Percentiles rank a stretch among this genome's conserved stretches.
Evolutionary conservation across 2,797 vertebrate species (phyloP).

Genomic region (Spinibarbus caldwelli): DNA sequence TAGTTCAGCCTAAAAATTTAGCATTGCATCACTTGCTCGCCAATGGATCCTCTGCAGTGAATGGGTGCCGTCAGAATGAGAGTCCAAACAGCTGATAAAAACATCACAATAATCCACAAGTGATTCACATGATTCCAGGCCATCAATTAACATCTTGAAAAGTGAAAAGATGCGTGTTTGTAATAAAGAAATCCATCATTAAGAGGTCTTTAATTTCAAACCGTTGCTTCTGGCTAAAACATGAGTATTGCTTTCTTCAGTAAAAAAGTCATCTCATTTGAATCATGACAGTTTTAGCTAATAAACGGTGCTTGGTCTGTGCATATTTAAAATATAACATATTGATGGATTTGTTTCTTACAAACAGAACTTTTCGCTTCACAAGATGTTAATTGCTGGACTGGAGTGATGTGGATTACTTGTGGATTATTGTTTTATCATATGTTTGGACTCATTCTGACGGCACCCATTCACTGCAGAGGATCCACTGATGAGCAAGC

Average conservation of each 20-base stretch:
- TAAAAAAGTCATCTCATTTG: background rate
- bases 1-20: background rate
- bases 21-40: background rate
- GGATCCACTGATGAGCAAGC: background rate
- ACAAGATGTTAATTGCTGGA: background rate
- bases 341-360: background rate
- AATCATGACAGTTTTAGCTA: too few relatives aligned
- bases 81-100: background rate
- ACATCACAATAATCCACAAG: background rate
- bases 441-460: background rate
- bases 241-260: too few relatives aligned
- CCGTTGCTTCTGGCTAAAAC: too few relatives aligned
- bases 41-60: background rate
- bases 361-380: too few relatives aligned
- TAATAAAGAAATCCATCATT: background rate
- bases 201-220: background rate
- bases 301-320: background rate
- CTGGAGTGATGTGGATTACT: background rate
- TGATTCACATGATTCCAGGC: background rate
- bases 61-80: background rate
- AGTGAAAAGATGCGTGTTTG: background rate
- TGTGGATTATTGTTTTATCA: background rate
- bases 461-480: background rate
- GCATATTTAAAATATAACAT: background rate
- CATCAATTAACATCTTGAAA: background rate